A percentile compares a stretch with the other conserved stretches of the same genome.
Conservation (phyloP, 2,888 invertebrate species). For the Quadroppia sp. region DNA sequence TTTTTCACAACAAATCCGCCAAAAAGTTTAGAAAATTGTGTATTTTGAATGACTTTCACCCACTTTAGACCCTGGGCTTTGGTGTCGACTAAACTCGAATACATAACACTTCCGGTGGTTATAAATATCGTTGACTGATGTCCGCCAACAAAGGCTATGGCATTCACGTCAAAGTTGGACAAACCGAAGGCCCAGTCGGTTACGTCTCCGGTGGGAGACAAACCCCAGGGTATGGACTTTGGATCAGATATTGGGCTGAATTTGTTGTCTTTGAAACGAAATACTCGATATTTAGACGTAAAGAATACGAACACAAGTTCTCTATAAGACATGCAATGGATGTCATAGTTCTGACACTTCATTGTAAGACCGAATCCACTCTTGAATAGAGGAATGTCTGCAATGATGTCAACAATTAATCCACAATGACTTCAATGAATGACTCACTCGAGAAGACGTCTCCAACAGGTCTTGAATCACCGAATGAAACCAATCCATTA, state of each 20-base stretch:
- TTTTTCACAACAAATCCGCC: neutral
- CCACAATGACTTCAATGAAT: too few species aligned
- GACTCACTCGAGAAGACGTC: too few species aligned
- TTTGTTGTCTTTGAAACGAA: neutral
- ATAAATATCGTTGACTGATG: too few species aligned
- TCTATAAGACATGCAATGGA: neutral
- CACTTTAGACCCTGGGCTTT: too few species aligned
- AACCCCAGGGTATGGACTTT: neutral
- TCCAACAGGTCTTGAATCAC: too few species aligned
- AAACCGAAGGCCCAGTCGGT: neutral
- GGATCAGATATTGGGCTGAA: neutral
- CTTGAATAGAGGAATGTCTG: neutral
- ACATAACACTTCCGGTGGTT: too few species aligned
- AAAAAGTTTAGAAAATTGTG: neutral
- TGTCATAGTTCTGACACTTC: neutral
- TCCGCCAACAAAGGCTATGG: too few species aligned
- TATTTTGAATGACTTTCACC: too few species aligned
- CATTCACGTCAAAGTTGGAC: too few species aligned
- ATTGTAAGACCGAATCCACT: neutral
- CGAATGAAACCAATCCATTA: too few species aligned
- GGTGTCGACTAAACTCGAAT: too few species aligned
- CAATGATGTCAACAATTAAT: too few species aligned
- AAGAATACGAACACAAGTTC: slow-evolving; percentile 17
- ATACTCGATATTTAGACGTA: neutral
- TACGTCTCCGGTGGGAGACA: neutral